Base-by-base conservation (phyloP, 2,113 vertebrate genomes). In the Rhea americana region DNA sequence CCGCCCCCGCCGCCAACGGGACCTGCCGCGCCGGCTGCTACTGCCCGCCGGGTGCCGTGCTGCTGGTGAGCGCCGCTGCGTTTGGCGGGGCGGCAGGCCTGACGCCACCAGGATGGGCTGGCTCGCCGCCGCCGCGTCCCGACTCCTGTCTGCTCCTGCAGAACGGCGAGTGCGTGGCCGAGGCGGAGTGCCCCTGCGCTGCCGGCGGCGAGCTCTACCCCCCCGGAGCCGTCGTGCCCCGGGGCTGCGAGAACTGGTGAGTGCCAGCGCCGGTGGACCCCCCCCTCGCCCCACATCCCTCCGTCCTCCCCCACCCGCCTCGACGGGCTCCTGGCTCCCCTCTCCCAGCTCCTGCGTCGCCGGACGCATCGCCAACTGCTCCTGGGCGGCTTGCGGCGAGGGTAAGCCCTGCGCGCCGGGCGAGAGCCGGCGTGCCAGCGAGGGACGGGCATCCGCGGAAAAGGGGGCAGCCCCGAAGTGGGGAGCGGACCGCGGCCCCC, bases 211-310 rank as follows among this genome's bases (percentile, higher is more conserved):
- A 87, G 67, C 97, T 98, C 68, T 95, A 98, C 53, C 75, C 94
- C 5, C 96, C 98, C 0, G 98, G 98, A 83, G 97, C 97, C 7
- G 47, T 32, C 0, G 97, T 99, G 50, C 47, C 87, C n/a, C 91
- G 45, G n/a, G 97, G 95, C 35, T 99, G 99, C 73, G 98, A 98
- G 90, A 99, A 98, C 89, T 99, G 98, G 98, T 98, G 85, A 93
- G 96, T 79, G 53, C 55, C 4, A 25, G 11, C 11, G 5, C 26
- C 1, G 9, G 19, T 15, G n/a, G 5, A 15, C 5, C 22, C 22
- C 12, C 13, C 15, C 20, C 3, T 2, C 8, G 13, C 20, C 35
- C 35, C 35, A 35, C 35, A 35, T 35, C 35, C 35, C 35, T 35
- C 35, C 19, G 11, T 25, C 24, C 30, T 17, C 59, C 68, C 9